A percentile compares a stretch with the other conserved stretches of the same genome.
Evolutionary conservation across 2,113 vertebrate genomes (phyloP).

Genomic region (Cinclus cinclus): DNA sequence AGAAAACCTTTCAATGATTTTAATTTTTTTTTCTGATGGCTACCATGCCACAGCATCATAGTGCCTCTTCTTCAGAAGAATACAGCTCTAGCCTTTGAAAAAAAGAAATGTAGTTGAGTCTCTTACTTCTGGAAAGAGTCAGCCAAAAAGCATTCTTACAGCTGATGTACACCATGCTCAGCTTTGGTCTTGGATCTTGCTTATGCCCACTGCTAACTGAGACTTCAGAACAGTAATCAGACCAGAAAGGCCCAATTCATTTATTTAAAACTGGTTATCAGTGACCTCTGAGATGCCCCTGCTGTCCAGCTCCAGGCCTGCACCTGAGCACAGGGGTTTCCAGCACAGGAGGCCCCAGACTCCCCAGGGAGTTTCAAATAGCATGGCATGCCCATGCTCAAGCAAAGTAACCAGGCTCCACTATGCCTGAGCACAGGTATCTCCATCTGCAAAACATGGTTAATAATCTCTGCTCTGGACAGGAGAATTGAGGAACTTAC

Average conservation of each 20-base stretch:
- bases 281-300: neutral
- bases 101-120: neutral
- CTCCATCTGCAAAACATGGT: neutral
- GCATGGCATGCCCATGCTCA: neutral
- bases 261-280: neutral
- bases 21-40: neutral
- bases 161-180: neutral
- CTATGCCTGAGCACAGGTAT: neutral
- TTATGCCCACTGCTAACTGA: neutral
- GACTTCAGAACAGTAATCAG: neutral
- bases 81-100: neutral
- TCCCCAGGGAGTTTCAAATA: neutral
- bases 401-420: neutral
- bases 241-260: neutral
- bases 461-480: neutral
- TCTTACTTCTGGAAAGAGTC: neutral
- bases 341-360: neutral
- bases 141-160: neutral
- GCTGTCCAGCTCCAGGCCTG: neutral
- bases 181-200: neutral
- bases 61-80: neutral
- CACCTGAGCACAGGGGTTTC: neutral
- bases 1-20: rapidly evolving
- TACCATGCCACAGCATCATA: neutral
- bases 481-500: neutral